phyloP scores from a whole-genome alignment of 2,113 vertebrate genomes.

The Solenodon paradoxus region DNA sequence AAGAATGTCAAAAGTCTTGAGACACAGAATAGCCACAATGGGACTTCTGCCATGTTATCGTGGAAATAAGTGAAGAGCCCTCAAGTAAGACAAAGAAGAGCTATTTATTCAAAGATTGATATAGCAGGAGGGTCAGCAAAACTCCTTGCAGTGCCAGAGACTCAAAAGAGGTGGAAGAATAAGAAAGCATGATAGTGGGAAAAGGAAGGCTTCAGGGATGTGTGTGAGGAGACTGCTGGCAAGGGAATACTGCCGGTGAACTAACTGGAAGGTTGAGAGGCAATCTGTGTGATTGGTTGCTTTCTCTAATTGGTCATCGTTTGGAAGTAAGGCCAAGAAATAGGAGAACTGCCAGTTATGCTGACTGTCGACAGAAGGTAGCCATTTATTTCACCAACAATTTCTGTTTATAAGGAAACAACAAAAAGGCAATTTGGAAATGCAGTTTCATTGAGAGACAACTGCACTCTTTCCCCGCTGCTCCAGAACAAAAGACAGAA shows the following conservation, averaged over 20 bases:
- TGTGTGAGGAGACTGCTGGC: not conserved
- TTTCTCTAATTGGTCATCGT: not conserved
- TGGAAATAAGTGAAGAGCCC: not conserved
- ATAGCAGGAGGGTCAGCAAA: not conserved
- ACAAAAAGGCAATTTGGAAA: too few species aligned
- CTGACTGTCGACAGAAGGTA: not conserved
- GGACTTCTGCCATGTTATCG: not conserved
- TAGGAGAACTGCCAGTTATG: not conserved
- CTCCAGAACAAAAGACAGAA: too few species aligned
- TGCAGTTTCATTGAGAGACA: too few species aligned
- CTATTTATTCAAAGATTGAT: not conserved
- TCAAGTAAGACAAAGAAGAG: not conserved
- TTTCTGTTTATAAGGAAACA: too few species aligned
- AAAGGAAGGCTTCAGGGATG: not conserved
- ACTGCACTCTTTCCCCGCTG: too few species aligned
- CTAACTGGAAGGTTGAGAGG: not conserved
- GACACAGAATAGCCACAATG: not conserved
- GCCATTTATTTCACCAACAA: not conserved
- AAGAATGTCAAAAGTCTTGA: not conserved
- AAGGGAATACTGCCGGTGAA: too few species aligned
- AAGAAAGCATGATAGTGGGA: not conserved
- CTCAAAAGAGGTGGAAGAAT: not conserved
- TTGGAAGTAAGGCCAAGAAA: not conserved
- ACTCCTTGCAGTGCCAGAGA: not conserved
- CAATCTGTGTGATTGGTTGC: not conserved